Base-by-base conservation (phyloP, 2,113 vertebrate species). In the Vanacampus margaritifer region DNA sequence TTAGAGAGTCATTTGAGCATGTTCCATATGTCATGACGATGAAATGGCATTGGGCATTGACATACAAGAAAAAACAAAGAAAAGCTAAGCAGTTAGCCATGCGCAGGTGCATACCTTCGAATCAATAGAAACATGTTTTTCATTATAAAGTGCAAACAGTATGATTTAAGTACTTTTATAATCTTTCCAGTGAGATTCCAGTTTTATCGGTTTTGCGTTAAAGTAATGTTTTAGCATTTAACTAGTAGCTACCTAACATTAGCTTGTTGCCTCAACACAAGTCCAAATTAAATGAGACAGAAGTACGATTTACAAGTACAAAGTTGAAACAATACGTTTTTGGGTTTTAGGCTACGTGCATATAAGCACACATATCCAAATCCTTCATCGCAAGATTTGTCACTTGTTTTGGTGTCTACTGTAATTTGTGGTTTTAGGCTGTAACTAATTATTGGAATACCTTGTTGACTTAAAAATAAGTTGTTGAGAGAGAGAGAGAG, bases 1-100 rank as follows among this genome's bases (percentile, higher is more conserved):
- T 86, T 75, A 82, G 66, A 10, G 45, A 81, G 35, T 78, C 65
- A 75, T 84, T 75, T 78, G 71, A 74, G 71, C 71, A 67, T 81
- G 75, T 35, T 36, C 14, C 57, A 59, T 36, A 59, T 16, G 7
- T 59, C 56, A 36, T 59, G 56, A 59, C 32, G 32, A 36, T 59
- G 32, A 35, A 32, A 59, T 59, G 57, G 36, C 16, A 9, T 16
- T 54, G 53, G 32, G 37, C 63, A 76, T 59, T 51, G 45, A 79
- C 64, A 67, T 24, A 12, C 5, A 73, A 85, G 51, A 50, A 8
- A 58, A 45, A 65, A 10, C 51, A 75, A 79, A 53, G 66, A 56
- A 64, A 69, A 74, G 50, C 35, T 71, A 66, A 19, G 24, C 69
- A 68, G 24, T 7, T 46, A 46, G 6, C 45, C n/a, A 4, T 3